Evolutionary conservation across 2,113 vertebrate genomes (phyloP), one percentile per base, ranked within the genome.

Genomic region (Siniperca chuatsi): DNA sequence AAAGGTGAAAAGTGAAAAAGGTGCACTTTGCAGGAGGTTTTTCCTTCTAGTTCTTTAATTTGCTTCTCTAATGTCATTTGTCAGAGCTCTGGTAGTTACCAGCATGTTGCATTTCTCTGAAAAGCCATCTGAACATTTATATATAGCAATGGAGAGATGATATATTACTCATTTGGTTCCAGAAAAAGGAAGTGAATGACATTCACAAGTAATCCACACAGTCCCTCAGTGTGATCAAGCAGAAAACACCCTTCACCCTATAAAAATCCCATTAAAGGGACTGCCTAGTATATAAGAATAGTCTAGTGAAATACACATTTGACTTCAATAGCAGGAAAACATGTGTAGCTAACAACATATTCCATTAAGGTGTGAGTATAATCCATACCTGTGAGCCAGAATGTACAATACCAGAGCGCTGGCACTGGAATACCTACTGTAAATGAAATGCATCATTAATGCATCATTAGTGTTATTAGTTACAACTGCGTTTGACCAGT

Each of bases 61-160:
- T 3, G 12, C n/a, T 57, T 65, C 48, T 20, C 25, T 48, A 25
- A 66, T 13, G 35, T 16, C 5, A 55, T 1, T n/a, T 16, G 6
- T 57, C n/a, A 44, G 18, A 75, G n/a, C 23, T 65, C 11, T 64
- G 7, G 37, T 25, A 58, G 15, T 40, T 71, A 55, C 37, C 58
- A 40, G 66, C 20, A 6, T 61, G 52, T 35, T 54, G 15, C 54
- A 58, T 78, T 73, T 78, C 40, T 40, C 40, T 40, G 29, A 66
- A 46, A 71, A 64, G 5, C 13, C 20, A 55, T 48, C 6, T 50
- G 16, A 33, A 33, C 40, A 29, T 37, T 20, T 58, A 57, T 15
- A 60, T 58, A 58, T 23, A 65, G 35, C 15, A 48, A 46, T 12
- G 18, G 8, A 66, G 52, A 58, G n/a, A 18, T 18, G 4, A 58